These are phyloP conservation scores for Spinibarbus caldwelli DNA, from an alignment of 2,797 vertebrate genomes.

Conservation along the genomic window DNA sequence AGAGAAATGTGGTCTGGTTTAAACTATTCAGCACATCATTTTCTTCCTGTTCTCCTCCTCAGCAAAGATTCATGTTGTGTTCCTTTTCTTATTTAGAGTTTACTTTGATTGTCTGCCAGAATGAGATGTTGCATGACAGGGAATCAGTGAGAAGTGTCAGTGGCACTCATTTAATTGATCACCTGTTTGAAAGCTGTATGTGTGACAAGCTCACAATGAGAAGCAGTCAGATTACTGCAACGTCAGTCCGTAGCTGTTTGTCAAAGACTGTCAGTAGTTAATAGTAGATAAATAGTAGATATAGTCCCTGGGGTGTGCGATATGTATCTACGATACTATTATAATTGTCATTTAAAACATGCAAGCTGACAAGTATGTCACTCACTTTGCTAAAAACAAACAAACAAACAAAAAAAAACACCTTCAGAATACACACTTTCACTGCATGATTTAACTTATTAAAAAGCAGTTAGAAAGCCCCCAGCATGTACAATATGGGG, in stretches of 20 bases:
- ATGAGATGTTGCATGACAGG: neutral
- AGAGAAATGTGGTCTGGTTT: neutral
- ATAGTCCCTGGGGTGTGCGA: neutral
- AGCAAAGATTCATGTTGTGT: neutral
- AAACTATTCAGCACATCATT: neutral
- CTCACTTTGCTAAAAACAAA: neutral
- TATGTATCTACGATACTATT: neutral
- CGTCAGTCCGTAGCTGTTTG: neutral
- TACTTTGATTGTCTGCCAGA: conserved; percentile 19
- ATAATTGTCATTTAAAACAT: neutral
- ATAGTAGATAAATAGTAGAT: conserved; percentile 2
- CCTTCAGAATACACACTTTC: neutral
- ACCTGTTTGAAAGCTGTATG: neutral
- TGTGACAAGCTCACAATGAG: neutral
- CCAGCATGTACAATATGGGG: neutral
- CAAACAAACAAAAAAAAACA: neutral
- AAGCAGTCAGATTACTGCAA: conserved; percentile 5
- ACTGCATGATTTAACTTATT: neutral
- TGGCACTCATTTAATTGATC: conserved; percentile 23
- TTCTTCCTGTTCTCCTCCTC: neutral
- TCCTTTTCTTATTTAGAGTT: neutral
- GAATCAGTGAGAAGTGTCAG: conserved; percentile 6
- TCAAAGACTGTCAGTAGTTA: conserved; percentile 3
- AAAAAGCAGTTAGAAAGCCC: neutral
- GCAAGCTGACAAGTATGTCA: neutral